Base-by-base conservation (phyloP, 2,113 vertebrate genomes). In the Paradoxurus hermaphroditus region DNA sequence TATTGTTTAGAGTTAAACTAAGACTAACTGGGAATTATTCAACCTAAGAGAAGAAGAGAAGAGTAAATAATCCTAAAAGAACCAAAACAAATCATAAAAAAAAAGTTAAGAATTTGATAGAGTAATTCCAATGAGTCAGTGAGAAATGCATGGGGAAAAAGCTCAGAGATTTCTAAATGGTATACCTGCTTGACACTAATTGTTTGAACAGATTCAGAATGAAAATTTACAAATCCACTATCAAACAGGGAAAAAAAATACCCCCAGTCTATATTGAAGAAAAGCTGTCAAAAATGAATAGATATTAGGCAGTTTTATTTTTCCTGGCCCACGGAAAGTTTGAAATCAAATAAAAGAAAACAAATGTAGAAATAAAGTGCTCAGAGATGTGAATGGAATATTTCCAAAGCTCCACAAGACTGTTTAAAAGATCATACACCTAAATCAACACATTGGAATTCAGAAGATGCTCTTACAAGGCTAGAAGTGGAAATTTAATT, bases 261-360 rank as follows among this genome's bases (percentile, higher is more conserved):
- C 15, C 88, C 9, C 16, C 3, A 68, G 10, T 51, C 8, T 59
- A n/a, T 72, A 8, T 41, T 49, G 53, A 92, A 90, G 44, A 86
- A 85, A 72, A 75, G 2, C 11, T 90, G 21, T 78, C 36, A 83
- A 95, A 41, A 59, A 41, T 36, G 79, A 88, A 34, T 82, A 73
- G 81, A 18, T 68, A 90, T 67, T 91, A 77, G 10, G 2, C 34
- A 91, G 14, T 23, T 77, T 56, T 70, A 44, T 73, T n/a, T 78
- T 31, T 25, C 19, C 49, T 36, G n/a, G 10, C 25, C 77, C 10
- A 84, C 36, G 56, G 49, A 79, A 87, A 95, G 19, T 9, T 63
- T 90, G 63, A 97, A 94, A 90, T 70, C 29, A 44, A 90, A 77
- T 53, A 89, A 89, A 86, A 94, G 70, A 53, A 90, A 94, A 92